A percentile compares a stretch with the other conserved stretches of the same genome.
Conservation (phyloP, 2,888 invertebrate species). For the Hartigia nigra region DNA sequence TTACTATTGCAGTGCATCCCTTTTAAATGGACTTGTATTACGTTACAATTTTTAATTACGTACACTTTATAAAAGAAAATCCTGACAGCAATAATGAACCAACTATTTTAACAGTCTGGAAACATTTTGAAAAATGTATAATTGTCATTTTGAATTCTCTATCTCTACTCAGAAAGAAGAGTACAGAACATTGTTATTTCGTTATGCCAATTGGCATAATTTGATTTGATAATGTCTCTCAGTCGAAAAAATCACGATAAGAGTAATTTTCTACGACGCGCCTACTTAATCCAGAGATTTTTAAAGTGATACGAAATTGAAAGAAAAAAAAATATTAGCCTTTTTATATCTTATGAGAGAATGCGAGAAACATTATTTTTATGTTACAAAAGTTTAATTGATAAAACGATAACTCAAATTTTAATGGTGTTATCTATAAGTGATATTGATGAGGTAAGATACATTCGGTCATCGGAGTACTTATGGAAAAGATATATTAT, state of each 20-base stretch:
- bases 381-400: not conserved
- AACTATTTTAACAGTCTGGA: not conserved
- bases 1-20: not conserved
- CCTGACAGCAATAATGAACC: not conserved
- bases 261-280: not conserved
- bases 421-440: not conserved
- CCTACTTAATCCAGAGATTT: not conserved
- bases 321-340: not conserved
- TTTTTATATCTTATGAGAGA: not conserved
- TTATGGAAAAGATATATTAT: not conserved
- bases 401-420: not conserved
- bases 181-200: not conserved
- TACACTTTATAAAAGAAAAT: not conserved
- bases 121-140: not conserved
- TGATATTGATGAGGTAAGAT: not conserved
- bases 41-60: not conserved
- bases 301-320: not conserved
- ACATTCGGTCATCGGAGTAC: not conserved
- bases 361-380: not conserved
- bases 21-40: not conserved
- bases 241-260: not conserved
- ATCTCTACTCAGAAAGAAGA: not conserved
- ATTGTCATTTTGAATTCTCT: not conserved
- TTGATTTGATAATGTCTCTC: not conserved
- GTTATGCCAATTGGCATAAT: not conserved